Evolutionary conservation across 1,140 invertebrate species (phyloP), one percentile per base, ranked within the genome.

Genomic region (Stenopsyche tienmushanensis): DNA sequence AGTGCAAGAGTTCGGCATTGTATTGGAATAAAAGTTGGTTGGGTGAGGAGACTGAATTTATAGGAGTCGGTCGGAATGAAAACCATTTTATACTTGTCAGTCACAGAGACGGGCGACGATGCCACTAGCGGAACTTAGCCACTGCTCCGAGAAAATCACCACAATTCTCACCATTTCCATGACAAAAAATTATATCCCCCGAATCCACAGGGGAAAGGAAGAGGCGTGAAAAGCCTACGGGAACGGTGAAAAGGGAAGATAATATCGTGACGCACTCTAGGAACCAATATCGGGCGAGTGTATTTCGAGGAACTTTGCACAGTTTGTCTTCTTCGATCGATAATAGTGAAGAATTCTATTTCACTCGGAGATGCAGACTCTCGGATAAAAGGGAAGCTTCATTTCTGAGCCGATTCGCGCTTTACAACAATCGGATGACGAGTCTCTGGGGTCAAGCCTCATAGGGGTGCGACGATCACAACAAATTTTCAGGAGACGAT

Each of bases 31-130:
- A n/a, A n/a, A n/a, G n/a, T n/a, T n/a, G n/a, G n/a, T n/a, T n/a
- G n/a, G n/a, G n/a, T n/a, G n/a, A n/a, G n/a, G n/a, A n/a, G n/a
- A n/a, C n/a, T n/a, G n/a, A n/a, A n/a, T n/a, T n/a, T n/a, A n/a
- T n/a, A n/a, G n/a, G n/a, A n/a, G n/a, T n/a, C n/a, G n/a, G n/a
- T n/a, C n/a, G n/a, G n/a, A n/a, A n/a, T 20, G 39, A 62, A 66
- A 66, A 45, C 65, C 65, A 62, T 66, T 66, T 66, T 66, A 54
- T 62, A 66, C 58, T 60, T 66, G 65, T 66, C 65, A 66, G 58
- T 66, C 65, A 66, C 57, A 66, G 65, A 15, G 49, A 39, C 62
- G 62, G 21, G 50, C 5, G n/a, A n/a, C n/a, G n/a, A n/a, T n/a
- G n/a, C n/a, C n/a, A n/a, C 15, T 17, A 49, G 45, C 15, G 45